phyloP scores from a whole-genome alignment of 1,140 invertebrate species.

The Augochlora pura region DNA sequence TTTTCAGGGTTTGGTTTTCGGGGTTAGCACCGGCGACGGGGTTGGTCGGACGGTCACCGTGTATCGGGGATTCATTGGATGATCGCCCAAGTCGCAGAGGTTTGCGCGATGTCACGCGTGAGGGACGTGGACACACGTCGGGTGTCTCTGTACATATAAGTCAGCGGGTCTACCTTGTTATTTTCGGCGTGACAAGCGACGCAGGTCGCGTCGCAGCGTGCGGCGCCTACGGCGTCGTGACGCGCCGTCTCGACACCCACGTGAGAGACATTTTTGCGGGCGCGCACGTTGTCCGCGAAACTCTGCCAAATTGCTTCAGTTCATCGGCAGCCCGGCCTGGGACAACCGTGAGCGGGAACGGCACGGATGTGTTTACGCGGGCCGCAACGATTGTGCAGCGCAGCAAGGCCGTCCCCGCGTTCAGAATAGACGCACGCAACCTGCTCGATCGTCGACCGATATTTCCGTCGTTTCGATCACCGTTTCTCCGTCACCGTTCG shows the following conservation, averaged over 20 bases:
- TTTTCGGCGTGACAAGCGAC: slow-evolving; percentile 54
- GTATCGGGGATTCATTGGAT: slow-evolving; percentile 26
- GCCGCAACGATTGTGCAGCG: slow-evolving; percentile 20
- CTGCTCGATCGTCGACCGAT: not conserved
- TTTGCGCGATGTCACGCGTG: slow-evolving; percentile 28
- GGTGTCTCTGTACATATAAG: slow-evolving; percentile 45
- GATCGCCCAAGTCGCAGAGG: slow-evolving; percentile 4
- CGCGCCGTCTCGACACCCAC: slow-evolving; percentile 64
- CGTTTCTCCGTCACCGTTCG: not conserved
- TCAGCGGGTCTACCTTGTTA: slow-evolving; percentile 50
- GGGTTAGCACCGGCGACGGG: not conserved
- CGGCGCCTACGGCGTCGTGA: slow-evolving; percentile 60
- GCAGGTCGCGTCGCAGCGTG: slow-evolving; percentile 28
- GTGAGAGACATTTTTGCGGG: slow-evolving; percentile 47
- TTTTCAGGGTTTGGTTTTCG: no score
- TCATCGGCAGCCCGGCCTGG: not conserved
- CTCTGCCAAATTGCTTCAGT: slow-evolving; percentile 53
- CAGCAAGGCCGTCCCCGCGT: slow-evolving; percentile 4
- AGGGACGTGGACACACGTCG: slow-evolving; percentile 31
- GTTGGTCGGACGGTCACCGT: not conserved
- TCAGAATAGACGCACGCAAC: slow-evolving; percentile 6
- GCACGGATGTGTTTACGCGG: not conserved
- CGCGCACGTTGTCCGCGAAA: slow-evolving; percentile 11
- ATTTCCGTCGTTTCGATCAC: slow-evolving; percentile 7
- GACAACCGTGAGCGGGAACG: not conserved